Evolutionary conservation across 2,888 invertebrate genomes (phyloP).

Genomic region (Lacanobia oleracea): DNA sequence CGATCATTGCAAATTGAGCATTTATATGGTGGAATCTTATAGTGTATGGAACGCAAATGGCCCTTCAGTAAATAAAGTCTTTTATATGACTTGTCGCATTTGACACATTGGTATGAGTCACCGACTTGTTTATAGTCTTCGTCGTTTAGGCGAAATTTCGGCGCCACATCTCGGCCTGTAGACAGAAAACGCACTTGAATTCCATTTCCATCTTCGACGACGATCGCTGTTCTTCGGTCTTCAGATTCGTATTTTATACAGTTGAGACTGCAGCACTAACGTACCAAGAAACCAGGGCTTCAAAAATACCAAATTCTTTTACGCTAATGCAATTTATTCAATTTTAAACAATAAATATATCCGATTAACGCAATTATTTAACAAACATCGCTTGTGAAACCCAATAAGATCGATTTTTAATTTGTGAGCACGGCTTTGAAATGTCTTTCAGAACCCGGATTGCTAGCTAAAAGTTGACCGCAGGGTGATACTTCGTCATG

Average conservation of each 20-base stretch:
- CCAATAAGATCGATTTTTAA: too few relatives aligned
- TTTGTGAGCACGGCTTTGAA: too few relatives aligned
- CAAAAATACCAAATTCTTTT: too few relatives aligned
- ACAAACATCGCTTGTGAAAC: too few relatives aligned
- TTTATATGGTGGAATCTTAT: slow-evolving; percentile 72
- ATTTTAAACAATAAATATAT: too few relatives aligned
- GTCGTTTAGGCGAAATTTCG: slow-evolving; percentile 72
- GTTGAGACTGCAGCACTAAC: too few relatives aligned
- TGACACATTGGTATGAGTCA: slow-evolving; percentile 69
- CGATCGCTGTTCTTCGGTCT: slow-evolving; percentile 30
- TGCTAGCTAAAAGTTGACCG: slow-evolving; percentile 67
- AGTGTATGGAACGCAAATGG: slow-evolving; percentile 79
- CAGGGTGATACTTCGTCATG: slow-evolving; percentile 85
- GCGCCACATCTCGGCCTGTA: slow-evolving; percentile 69
- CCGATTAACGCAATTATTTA: too few relatives aligned
- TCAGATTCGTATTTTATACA: slow-evolving; percentile 2
- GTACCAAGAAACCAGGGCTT: too few relatives aligned
- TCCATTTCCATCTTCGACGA: slow-evolving; percentile 36
- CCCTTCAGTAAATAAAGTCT: slow-evolving; percentile 70
- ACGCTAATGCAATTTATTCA: too few relatives aligned
- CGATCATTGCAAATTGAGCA: slow-evolving; percentile 74
- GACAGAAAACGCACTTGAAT: slow-evolving; percentile 74
- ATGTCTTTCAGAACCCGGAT: too few relatives aligned
- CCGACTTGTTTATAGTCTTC: slow-evolving; percentile 74
- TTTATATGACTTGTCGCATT: slow-evolving; percentile 76